phyloP scores from a whole-genome alignment of 2,797 vertebrate genomes.

The Sebastolobus altivelis region DNA sequence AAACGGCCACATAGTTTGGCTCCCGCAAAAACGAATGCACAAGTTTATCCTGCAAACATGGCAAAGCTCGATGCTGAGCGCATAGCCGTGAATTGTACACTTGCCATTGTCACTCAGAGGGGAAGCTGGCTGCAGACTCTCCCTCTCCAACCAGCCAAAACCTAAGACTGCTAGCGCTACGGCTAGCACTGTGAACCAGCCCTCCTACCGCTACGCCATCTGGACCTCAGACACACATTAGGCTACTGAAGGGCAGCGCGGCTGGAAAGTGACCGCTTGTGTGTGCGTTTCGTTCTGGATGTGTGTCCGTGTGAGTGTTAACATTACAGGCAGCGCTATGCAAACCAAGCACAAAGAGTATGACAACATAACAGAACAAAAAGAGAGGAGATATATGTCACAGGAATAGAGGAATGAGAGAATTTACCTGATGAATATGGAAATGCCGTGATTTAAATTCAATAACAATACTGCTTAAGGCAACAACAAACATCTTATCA shows the following conservation, averaged over 20 bases:
- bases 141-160: slow-evolving; percentile 56
- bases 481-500: slow-evolving; percentile 36
- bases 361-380: slow-evolving; percentile 18
- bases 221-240: slow-evolving; percentile 83
- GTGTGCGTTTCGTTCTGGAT: slow-evolving; percentile 17
- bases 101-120: slow-evolving; percentile 75
- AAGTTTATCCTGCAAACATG: slow-evolving; percentile 28
- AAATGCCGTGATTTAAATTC: slow-evolving; percentile 17
- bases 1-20: slow-evolving; percentile 43
- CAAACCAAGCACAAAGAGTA: slow-evolving; percentile 33
- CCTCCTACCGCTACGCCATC: slow-evolving; percentile 83
- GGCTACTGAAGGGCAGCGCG: slow-evolving; percentile 71
- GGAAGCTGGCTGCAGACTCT: slow-evolving; percentile 64
- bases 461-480: slow-evolving; percentile 6
- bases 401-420: neutral
- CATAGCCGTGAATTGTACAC: slow-evolving; percentile 52
- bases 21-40: slow-evolving; percentile 20
- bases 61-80: slow-evolving; percentile 30
- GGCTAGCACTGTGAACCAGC: slow-evolving; percentile 69
- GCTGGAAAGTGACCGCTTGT: slow-evolving; percentile 70
- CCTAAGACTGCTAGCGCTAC: slow-evolving; percentile 63
- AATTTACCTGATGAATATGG: slow-evolving; percentile 26
- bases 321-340: slow-evolving; percentile 33
- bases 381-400: slow-evolving; percentile 7
- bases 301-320: slow-evolving; percentile 28